phyloP scores from a whole-genome alignment of 2,797 vertebrate genomes.

The Oreochromis grahami region DNA sequence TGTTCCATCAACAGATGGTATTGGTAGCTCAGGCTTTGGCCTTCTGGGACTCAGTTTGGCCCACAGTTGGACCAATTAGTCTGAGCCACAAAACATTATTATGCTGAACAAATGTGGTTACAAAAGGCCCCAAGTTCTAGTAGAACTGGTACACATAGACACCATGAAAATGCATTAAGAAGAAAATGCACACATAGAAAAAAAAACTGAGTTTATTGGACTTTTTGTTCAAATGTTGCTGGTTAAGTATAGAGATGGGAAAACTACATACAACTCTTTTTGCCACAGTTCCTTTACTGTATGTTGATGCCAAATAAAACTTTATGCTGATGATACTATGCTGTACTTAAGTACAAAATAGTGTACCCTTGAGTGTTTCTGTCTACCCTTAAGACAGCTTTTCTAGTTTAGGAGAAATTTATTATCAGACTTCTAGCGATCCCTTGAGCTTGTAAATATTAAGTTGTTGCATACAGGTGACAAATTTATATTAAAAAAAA shows the following conservation, averaged over 20 bases:
- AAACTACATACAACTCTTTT: background rate
- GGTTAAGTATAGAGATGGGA: background rate
- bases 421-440: background rate
- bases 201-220: background rate
- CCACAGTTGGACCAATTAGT: slow-evolving; percentile 37
- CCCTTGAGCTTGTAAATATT: background rate
- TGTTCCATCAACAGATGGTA: slow-evolving; percentile 43
- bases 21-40: slow-evolving; percentile 14
- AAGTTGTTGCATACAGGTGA: background rate
- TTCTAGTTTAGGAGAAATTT: background rate
- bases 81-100: slow-evolving; percentile 26
- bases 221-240: background rate
- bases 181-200: background rate
- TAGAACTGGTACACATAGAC: background rate
- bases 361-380: background rate
- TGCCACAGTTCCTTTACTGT: background rate
- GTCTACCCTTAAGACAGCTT: background rate
- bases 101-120: slow-evolving; percentile 18
- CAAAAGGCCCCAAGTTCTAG: background rate
- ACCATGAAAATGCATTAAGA: background rate
- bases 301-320: background rate
- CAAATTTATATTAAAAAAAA: rapidly evolving
- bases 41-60: slow-evolving; percentile 32
- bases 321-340: background rate
- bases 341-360: background rate